Evolutionary conservation across 2,113 vertebrate genomes (phyloP).

Genomic region (Hemiscyllium ocellatum): DNA sequence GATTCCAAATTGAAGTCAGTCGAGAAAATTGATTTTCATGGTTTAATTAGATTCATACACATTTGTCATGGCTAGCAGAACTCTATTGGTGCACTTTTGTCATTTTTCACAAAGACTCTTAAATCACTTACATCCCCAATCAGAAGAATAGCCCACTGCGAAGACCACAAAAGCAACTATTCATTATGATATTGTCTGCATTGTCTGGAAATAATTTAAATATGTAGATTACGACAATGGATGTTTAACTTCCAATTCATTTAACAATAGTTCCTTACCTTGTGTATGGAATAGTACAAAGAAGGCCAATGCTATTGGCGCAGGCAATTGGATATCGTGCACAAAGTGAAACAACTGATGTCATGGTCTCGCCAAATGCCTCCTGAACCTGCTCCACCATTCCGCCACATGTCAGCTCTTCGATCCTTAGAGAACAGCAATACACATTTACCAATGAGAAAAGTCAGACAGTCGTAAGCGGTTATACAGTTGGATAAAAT

Average conservation of each 20-base stretch:
- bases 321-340: constrained; percentile 95
- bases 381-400: constrained; percentile 98
- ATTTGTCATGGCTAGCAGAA: too few relatives aligned
- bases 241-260: not conserved
- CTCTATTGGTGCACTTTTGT: too few relatives aligned
- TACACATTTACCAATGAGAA: not conserved
- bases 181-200: not conserved
- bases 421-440: constrained; percentile 64
- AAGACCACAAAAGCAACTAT: not conserved
- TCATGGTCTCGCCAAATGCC: constrained; percentile 97
- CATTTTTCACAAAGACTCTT: not conserved
- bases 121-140: not conserved
- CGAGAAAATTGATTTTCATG: too few relatives aligned
- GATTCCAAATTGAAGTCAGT: too few relatives aligned
- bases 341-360: constrained; percentile 90
- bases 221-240: not conserved
- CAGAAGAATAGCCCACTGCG: not conserved
- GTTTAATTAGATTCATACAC: too few relatives aligned
- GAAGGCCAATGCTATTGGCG: constrained; percentile 90
- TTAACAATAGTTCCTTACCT: constrained; percentile 54
- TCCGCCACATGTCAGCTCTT: constrained; percentile 90
- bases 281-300: constrained; percentile 95
- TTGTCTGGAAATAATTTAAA: not conserved
- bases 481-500: not conserved
- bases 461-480: not conserved